Conservation (phyloP, 2,797 vertebrate species). For the Phataginus tricuspis region DNA sequence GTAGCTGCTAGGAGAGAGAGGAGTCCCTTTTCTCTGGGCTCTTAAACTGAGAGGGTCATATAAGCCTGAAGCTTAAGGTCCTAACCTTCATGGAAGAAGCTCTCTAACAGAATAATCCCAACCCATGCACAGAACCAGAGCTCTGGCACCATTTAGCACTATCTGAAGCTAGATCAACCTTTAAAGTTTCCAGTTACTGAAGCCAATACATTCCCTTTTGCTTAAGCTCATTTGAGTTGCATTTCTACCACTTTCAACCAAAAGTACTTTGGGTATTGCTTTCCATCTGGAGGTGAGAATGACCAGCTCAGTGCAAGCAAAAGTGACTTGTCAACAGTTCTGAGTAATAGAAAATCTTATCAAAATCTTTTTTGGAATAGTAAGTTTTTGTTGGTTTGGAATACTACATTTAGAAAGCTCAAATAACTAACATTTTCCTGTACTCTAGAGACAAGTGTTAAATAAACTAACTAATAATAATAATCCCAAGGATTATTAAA, state of each 20-base stretch:
- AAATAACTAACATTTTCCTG: slow-evolving; percentile 67
- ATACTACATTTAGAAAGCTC: slow-evolving; percentile 68
- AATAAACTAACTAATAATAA: slow-evolving; percentile 45
- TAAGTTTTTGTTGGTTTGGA: slow-evolving; percentile 61
- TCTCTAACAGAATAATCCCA: not conserved
- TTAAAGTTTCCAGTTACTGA: not conserved
- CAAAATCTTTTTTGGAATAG: slow-evolving; percentile 52
- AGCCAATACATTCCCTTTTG: not conserved
- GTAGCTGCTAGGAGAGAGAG: not conserved
- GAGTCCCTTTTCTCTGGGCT: not conserved
- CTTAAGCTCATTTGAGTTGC: slow-evolving; percentile 11
- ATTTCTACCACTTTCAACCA: slow-evolving; percentile 7
- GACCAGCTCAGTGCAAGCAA: not conserved
- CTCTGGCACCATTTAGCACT: not conserved
- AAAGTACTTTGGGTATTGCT: slow-evolving; percentile 12
- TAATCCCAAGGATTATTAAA: slow-evolving; percentile 50
- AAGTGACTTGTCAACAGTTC: slow-evolving; percentile 47
- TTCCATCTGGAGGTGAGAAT: slow-evolving; percentile 6
- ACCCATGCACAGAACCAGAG: not conserved
- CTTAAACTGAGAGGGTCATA: not conserved
- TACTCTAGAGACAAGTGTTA: slow-evolving; percentile 52
- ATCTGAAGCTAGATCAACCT: not conserved
- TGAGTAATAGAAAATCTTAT: slow-evolving; percentile 69
- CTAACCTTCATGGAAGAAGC: not conserved
- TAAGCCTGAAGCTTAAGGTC: not conserved